Base-by-base conservation (phyloP, 37 sponge, comb jelly and placozoan species). In the Lycopodina hypogea region DNA sequence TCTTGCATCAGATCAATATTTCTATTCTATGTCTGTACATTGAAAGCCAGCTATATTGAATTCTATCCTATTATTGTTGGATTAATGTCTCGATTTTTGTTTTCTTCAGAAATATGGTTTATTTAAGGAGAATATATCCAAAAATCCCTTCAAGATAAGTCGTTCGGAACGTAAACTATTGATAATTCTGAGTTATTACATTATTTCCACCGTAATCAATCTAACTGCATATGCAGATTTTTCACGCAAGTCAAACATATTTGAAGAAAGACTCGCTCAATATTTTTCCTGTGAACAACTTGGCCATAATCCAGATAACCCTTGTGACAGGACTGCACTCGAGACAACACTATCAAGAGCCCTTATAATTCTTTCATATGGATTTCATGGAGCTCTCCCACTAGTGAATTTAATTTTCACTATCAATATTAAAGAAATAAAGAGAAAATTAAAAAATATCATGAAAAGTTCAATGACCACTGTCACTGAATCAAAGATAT, bases 391-490 rank as follows among this genome's bases (percentile, higher is more conserved):
- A 32, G 6, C 45, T 29, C 39, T 79, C 40, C 69, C 80, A 15
- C n/a, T 67, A 2, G 53, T 68, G 14, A 79, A 79, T 79, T 33
- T 79, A 22, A 41, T 79, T 17, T 79, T 79, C 68, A 70, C 80
- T 68, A n/a, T 79, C 21, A 67, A 79, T 33, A 42, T 79, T 66
- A 18, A 66, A 45, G 80, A 79, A 30, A 35, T 79, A 3, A 79
- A 68, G 66, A 65, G 35, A 4, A 65, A 32, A 65, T 60, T 23
- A 26, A 6, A 22, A 6, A 23, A 11, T 6, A 7, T 23, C n/a
- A 60, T 21, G 61, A 60, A 60, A 60, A 8, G 61, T 23, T 8
- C 23, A 6, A 28, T 65, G 12, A 65, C 21, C 14, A 26, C 14
- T 21, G 21, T 24, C 59, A 14, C 26, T 18, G 59, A 58, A 18